Base-by-base conservation (phyloP, 2,113 vertebrate genomes). In the Aegotheles bennettii region DNA sequence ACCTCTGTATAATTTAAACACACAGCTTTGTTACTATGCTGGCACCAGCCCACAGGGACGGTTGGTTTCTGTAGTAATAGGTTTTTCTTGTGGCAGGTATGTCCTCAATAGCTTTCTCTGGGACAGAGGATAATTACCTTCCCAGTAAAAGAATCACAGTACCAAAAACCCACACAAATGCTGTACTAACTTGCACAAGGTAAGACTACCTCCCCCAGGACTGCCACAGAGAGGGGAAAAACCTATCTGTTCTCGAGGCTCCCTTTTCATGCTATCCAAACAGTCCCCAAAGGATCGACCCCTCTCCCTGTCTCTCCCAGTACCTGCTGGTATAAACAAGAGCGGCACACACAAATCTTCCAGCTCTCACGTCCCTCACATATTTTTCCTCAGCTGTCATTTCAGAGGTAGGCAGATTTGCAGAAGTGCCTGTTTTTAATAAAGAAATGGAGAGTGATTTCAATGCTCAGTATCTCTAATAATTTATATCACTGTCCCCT, bases 31-130 rank as follows among this genome's bases (percentile, higher is more conserved):
- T 82, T 74, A 64, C 84, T 81, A 10, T 50, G 73, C 64, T 94
- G 84, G 51, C 91, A 92, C 13, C 54, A 38, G 74, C 71, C 74
- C 71, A 18, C 19, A 61, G 84, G 85, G 93, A 95, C 1, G 0
- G 53, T 42, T 84, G 80, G 38, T 61, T 94, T 75, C 24, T 7
- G 50, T 42, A 70, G 65, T 0, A 5, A 47, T 45, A 83, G 84
- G 53, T 89, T 90, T 33, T 56, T 93, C 80, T 56, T 4, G 8
- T 84, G 87, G 81, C 89, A 92, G 84, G 64, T 86, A 93, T 3
- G 54, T 89, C 94, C 94, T 94, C 81, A 89, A 93, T 93, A 94
- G 88, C 45, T 93, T 76, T 93, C 96, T 83, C 89, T 94, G 95
- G 85, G 77, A 89, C 48, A 50, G 48, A 53, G 65, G 84, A 85